Conservation (phyloP, 2,113 vertebrate species). For the Aix galericulata region DNA sequence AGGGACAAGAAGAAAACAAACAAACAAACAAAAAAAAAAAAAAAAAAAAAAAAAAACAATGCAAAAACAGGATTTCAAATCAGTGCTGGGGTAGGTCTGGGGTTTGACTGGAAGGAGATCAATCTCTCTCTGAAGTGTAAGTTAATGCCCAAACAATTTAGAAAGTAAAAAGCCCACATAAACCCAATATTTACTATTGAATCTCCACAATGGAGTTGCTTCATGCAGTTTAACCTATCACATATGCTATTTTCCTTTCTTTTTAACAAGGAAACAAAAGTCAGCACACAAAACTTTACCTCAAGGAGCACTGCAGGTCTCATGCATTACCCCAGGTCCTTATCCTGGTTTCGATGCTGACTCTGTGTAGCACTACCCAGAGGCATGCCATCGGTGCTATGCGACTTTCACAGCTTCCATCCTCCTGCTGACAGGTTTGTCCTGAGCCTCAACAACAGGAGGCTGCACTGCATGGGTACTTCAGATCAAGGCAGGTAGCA, state of each 20-base stretch:
- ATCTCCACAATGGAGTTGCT: background rate
- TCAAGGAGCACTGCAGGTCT: background rate
- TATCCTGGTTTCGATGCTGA: background rate
- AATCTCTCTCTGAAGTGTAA: background rate
- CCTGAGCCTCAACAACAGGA: background rate
- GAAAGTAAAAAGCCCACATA: background rate
- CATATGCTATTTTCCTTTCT: background rate
- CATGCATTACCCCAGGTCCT: background rate
- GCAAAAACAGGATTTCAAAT: background rate
- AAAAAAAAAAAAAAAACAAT: no score
- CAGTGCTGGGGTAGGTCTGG: background rate
- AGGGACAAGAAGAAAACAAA: background rate
- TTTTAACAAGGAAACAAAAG: background rate
- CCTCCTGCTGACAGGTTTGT: background rate
- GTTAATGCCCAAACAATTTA: background rate
- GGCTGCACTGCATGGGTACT: background rate
- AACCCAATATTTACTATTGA: background rate
- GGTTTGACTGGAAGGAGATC: background rate
- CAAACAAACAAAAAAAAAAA: no score
- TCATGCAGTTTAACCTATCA: background rate
- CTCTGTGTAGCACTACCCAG: background rate
- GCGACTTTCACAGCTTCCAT: background rate
- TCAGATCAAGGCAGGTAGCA: background rate
- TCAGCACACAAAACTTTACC: background rate
- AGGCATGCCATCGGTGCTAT: rapidly evolving